Base-by-base conservation (phyloP, 2,797 vertebrate genomes). In the Mastacembelus armatus region DNA sequence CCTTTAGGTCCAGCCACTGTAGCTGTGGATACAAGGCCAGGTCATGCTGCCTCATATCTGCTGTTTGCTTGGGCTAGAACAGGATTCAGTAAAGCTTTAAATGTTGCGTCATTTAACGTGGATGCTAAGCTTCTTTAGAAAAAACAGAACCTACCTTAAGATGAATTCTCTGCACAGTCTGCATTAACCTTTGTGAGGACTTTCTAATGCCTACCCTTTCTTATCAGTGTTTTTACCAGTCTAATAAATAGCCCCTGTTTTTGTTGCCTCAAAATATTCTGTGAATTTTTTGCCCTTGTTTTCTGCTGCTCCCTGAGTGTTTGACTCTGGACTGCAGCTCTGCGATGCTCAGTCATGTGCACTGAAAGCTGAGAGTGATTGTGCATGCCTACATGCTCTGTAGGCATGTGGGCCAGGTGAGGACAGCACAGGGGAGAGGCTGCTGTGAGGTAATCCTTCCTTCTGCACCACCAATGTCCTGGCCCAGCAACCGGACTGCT, bases 361-460 rank as follows among this genome's bases (percentile, higher is more conserved):
- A 44, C 51, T 15, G 3, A 29, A 44, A 16, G 52, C 9, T n/a
- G 40, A 71, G 58, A 68, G 49, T 14, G 14, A 71, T 49, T 74
- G 61, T 66, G 42, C 67, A n/a, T n/a, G n/a, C n/a, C n/a, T n/a
- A n/a, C n/a, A n/a, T n/a, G n/a, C n/a, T 80, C 30, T 27, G 69
- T 71, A 43, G 71, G 56, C 71, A 80, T 48, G 74, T 45, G 45
- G 33, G 47, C 33, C 57, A 85, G 71, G 69, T 77, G 62, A 73
- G 59, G 33, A 33, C 30, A 29, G 58, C 3, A 21, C 15, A 15
- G 35, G 8, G 43, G 52, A 12, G 30, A 36, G 68, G 32, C 52
- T 51, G 64, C 42, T 64, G 72, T 32, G 68, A 73, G 40, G 51
- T 71, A 69, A 77, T 84, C 67, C 66, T 54, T 57, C 29, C 54